Base-by-base conservation (phyloP, 2,113 vertebrate species). In the Mohoua ochrocephala region DNA sequence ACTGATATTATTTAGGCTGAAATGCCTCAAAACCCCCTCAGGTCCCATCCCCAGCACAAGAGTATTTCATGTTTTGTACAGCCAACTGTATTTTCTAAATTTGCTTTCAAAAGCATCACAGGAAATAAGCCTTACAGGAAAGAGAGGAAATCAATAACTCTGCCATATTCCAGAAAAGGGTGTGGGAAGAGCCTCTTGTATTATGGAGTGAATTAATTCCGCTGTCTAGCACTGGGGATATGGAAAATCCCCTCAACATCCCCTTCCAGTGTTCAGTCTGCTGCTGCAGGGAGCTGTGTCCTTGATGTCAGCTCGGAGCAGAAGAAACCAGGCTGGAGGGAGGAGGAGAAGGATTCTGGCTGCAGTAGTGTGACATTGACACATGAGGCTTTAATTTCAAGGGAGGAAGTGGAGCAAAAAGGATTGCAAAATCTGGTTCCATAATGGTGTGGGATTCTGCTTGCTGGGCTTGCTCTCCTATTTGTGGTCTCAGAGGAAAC, bases 351-450 rank as follows among this genome's bases (percentile, higher is more conserved):
- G 61, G 53, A 19, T 89, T 73, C 88, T 95, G 91, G 50, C 71
- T 92, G 45, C 64, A 30, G 1, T 13, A 20, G 75, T 37, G 54
- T 74, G 89, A 84, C 64, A 57, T 27, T 77, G 83, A 65, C 76
- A 92, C 88, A 95, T 13, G 83, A 95, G 92, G 82, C 35, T 96
- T 96, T 96, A 39, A 95, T 96, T 94, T 86, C 85, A 68, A 71
- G 56, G 71, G 79, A 92, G 94, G 91, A 96, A 91, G 79, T 65
- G 60, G 76, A 92, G 91, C 57, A 67, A 91, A 93, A 74, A 78
- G 27, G 17, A 74, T 95, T 96, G 87, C 68, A 37, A 88, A 93
- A 96, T 91, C 64, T 18, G 35, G 30, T 80, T 80, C 92, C 60
- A 70, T 70, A 67, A 27, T 27, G 82, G 47, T 39, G 63, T 91